Conservation (phyloP, 2,113 vertebrate species). For the Chionomys nivalis region DNA sequence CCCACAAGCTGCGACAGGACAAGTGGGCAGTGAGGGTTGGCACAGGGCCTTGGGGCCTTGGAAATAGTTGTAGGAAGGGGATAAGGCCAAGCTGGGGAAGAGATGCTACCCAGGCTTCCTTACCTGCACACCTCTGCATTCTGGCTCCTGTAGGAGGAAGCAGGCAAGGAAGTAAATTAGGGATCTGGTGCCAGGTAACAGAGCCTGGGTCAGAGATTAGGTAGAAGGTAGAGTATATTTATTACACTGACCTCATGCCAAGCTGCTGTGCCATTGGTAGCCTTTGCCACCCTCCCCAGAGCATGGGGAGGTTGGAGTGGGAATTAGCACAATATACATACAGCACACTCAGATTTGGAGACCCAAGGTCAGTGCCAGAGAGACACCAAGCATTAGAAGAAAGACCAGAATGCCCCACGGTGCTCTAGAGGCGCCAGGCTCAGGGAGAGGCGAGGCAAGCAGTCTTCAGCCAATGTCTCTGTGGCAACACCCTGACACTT, state of each 20-base stretch:
- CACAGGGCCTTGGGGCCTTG: rapidly evolving
- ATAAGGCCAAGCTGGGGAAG: too few species aligned
- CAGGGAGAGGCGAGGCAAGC: background rate
- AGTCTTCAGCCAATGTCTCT: background rate
- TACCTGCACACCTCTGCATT: conserved; percentile 18
- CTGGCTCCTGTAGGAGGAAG: conserved; percentile 60
- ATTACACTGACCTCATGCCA: background rate
- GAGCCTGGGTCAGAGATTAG: background rate
- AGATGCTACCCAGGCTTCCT: background rate
- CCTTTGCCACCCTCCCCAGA: background rate
- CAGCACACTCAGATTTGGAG: background rate
- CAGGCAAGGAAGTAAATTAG: background rate
- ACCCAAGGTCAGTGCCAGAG: background rate
- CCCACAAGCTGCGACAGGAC: conserved; percentile 70
- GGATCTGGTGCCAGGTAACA: background rate
- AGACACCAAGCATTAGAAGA: background rate
- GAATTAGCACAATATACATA: background rate
- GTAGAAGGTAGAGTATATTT: background rate
- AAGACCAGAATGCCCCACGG: background rate
- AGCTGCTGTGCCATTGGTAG: background rate
- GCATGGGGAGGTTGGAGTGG: background rate
- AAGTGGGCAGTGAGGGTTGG: background rate
- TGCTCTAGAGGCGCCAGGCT: background rate
- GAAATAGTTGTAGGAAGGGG: background rate
- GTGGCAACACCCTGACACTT: background rate